phyloP scores from a whole-genome alignment of 2,888 invertebrate genomes.

The Chironomus riparius region DNA sequence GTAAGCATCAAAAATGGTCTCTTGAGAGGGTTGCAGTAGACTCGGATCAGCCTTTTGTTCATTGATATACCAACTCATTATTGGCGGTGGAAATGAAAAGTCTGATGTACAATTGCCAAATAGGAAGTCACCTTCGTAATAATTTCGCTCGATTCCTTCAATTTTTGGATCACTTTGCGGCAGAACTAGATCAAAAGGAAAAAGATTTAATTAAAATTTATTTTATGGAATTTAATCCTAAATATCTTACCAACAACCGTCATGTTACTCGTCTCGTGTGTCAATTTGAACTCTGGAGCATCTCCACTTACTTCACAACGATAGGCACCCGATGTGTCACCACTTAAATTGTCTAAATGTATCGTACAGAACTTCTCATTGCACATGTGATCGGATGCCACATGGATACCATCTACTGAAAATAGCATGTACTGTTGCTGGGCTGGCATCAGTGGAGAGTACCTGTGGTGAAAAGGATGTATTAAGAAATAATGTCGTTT shows the following conservation, averaged over 20 bases:
- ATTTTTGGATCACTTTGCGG: conserved; percentile 22
- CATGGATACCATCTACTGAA: conserved; percentile 38
- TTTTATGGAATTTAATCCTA: too few species aligned
- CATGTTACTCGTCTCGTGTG: conserved; percentile 48
- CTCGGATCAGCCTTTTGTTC: conserved; percentile 29
- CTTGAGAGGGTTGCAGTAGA: conserved; percentile 39
- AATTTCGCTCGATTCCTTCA: conserved; percentile 15
- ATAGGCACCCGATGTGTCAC: conserved; percentile 46
- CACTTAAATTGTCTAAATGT: conserved; percentile 37
- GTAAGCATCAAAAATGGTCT: conserved; percentile 39
- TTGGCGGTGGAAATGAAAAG: conserved; percentile 13
- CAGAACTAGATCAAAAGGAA: conserved; percentile 2
- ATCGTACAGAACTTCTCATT: conserved; percentile 40
- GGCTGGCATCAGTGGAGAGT: conserved; percentile 40
- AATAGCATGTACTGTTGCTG: conserved; percentile 36
- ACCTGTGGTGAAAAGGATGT: conserved; percentile 33
- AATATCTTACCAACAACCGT: conserved; percentile 47
- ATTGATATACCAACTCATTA: conserved; percentile 20
- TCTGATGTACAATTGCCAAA: conserved; percentile 25
- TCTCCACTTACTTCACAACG: conserved; percentile 55
- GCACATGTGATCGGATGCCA: conserved; percentile 38
- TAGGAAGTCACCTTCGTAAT: conserved; percentile 21
- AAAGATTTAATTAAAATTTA: too few species aligned
- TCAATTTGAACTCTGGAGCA: conserved; percentile 50
- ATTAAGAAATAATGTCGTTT: background rate